Evolutionary conservation across 1,140 invertebrate genomes (phyloP).

Genomic region (Ladona fulva): DNA sequence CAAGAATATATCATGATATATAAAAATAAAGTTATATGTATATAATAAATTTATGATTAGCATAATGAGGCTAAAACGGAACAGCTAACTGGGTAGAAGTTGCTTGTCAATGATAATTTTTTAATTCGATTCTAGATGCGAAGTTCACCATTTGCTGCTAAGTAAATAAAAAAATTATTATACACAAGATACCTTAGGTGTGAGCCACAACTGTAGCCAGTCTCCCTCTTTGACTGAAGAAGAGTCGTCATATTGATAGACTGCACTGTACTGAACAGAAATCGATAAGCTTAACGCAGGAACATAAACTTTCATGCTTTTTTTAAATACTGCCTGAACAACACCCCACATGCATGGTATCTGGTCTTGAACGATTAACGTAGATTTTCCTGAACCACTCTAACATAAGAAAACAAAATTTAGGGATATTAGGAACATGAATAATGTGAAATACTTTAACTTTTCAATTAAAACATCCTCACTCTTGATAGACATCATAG

Average conservation of each 20-base stretch:
- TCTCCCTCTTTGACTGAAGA: background rate
- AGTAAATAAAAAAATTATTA: too few species aligned
- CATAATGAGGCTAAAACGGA: too few species aligned
- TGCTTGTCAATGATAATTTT: too few species aligned
- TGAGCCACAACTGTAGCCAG: background rate
- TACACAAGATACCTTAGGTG: background rate
- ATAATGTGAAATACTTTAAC: background rate
- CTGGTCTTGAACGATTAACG: background rate
- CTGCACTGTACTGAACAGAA: background rate
- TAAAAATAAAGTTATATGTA: too few species aligned
- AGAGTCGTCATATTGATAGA: background rate
- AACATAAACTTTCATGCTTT: background rate
- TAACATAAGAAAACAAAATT: background rate
- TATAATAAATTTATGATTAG: too few species aligned
- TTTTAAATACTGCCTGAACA: background rate
- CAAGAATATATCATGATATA: too few species aligned
- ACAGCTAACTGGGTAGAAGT: too few species aligned
- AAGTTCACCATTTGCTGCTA: too few species aligned
- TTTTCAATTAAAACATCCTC: background rate
- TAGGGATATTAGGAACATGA: background rate
- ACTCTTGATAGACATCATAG: background rate
- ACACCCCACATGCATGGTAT: background rate
- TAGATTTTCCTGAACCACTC: background rate
- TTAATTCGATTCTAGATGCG: too few species aligned
- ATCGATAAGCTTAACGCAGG: background rate